Evolutionary conservation across 2,113 vertebrate genomes (phyloP), one percentile per base, ranked within the genome.

Genomic region (Calyptomena viridis): DNA sequence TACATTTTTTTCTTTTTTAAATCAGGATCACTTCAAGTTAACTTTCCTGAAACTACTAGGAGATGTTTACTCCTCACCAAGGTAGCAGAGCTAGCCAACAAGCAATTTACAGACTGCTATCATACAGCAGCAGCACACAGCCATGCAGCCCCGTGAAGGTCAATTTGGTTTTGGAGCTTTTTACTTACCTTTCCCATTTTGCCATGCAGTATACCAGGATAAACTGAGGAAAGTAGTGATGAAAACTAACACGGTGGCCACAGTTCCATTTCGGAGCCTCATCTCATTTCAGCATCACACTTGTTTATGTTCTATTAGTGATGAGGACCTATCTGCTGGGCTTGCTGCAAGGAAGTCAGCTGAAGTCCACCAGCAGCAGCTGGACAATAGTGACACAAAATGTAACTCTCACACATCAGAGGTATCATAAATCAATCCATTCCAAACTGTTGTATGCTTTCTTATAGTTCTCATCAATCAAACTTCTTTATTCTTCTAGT

Each of bases 231-330:
- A 99, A 27, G 99, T 99, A 67, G 99, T 99, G 98, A 99, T 98
- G 98, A 99, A 99, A 79, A 98, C 98, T 97, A 99, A 98, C 88
- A 98, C 98, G 89, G 99, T 99, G 98, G 99, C 99, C 96, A 99
- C 98, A 99, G 99, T 99, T 99, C 99, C 99, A 99, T 99, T 98
- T 98, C 99, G 99, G 99, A 99, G 99, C 99, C 99, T 99, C 99
- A 99, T 99, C 98, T 99, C 99, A 99, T 99, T 99, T 98, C 99
- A 99, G 97, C 99, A 99, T 98, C 98, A 98, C 98, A 98, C 76
- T 97, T 97, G 97, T 97, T 97, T 97, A 53, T 47, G 90, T 44
- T 93, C 88, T 77, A 22, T 56, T 84, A 86, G 94, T 9, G n/a
- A 95, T 71, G 72, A 95, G 39, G 91, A 94, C 49, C 28, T 44